Evolutionary conservation across 2,888 invertebrate genomes (phyloP).

Genomic region (Ochropacha duplaris): DNA sequence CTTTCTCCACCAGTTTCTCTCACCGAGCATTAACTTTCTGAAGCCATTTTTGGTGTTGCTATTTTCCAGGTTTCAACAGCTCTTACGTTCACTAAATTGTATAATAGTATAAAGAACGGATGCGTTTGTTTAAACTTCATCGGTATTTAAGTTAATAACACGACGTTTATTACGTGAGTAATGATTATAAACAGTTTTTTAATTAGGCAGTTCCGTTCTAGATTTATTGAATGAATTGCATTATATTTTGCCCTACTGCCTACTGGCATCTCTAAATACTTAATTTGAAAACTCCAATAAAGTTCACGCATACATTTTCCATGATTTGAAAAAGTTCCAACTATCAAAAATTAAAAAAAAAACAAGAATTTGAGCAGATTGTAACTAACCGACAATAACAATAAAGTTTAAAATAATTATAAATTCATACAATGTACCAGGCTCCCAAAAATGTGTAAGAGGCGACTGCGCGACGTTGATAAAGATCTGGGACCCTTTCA

Average conservation of each 20-base stretch:
- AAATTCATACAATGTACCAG: slow-evolving; percentile 76
- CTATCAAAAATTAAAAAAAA: background rate
- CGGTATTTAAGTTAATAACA: slow-evolving; percentile 50
- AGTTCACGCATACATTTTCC: too few species aligned
- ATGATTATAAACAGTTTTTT: slow-evolving; percentile 50
- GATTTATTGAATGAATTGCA: background rate
- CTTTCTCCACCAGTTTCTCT: too few species aligned
- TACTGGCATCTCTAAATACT: too few species aligned
- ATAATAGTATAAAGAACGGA: slow-evolving; percentile 45
- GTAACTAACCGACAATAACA: background rate
- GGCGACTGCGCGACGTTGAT: slow-evolving; percentile 45
- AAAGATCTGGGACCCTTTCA: slow-evolving; percentile 65
- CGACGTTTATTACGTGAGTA: slow-evolving; percentile 48
- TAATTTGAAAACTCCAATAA: too few species aligned
- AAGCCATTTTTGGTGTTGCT: background rate
- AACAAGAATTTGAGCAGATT: background rate
- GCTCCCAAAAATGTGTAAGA: slow-evolving; percentile 73
- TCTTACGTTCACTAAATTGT: slow-evolving; percentile 13
- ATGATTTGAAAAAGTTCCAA: background rate
- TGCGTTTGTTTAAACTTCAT: slow-evolving; percentile 48
- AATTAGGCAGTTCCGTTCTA: slow-evolving; percentile 46
- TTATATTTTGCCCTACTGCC: background rate
- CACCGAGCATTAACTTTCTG: background rate
- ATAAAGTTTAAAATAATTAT: slow-evolving; percentile 42
- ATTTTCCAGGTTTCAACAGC: background rate